These are phyloP conservation scores for Dendrolimus pini DNA, from an alignment of 2,888 invertebrate genomes.

Conservation along the genomic window DNA sequence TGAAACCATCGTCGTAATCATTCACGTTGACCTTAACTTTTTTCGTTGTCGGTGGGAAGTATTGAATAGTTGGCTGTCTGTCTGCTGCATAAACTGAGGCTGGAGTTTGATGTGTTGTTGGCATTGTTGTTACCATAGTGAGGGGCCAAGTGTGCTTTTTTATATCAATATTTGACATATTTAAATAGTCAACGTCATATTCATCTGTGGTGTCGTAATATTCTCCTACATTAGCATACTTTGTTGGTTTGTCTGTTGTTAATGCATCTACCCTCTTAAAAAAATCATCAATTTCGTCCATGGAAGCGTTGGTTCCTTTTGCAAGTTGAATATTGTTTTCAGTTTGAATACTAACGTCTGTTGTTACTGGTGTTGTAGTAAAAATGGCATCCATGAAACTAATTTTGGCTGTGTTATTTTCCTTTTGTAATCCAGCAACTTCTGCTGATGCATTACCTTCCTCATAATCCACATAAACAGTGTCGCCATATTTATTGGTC, in stretches of 20 bases:
- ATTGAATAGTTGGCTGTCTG: conserved; percentile 53
- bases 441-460: conserved; percentile 40
- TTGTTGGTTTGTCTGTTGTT: conserved; percentile 32
- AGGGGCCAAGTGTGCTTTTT: conserved; percentile 38
- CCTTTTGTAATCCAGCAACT: background rate
- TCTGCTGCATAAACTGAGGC: conserved; percentile 29
- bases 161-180: conserved; percentile 49
- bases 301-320: conserved; percentile 11
- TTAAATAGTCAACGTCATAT: conserved; percentile 49
- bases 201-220: conserved; percentile 54
- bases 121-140: conserved; percentile 9
- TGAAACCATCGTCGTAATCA: conserved; percentile 36
- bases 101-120: conserved; percentile 18
- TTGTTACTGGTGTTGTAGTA: background rate
- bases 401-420: background rate
- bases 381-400: background rate
- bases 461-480: conserved; percentile 52
- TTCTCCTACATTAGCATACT: conserved; percentile 36
- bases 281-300: conserved; percentile 11
- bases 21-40: conserved; percentile 26
- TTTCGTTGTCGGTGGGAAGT: conserved; percentile 53
- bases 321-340: conserved; percentile 4
- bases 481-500: conserved; percentile 44
- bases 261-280: conserved; percentile 14
- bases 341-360: background rate